A percentile compares a stretch with the other conserved stretches of the same genome.
These are phyloP conservation scores for Teleogryllus oceanicus DNA, from an alignment of 2,888 invertebrate genomes.

Conservation along the genomic window DNA sequence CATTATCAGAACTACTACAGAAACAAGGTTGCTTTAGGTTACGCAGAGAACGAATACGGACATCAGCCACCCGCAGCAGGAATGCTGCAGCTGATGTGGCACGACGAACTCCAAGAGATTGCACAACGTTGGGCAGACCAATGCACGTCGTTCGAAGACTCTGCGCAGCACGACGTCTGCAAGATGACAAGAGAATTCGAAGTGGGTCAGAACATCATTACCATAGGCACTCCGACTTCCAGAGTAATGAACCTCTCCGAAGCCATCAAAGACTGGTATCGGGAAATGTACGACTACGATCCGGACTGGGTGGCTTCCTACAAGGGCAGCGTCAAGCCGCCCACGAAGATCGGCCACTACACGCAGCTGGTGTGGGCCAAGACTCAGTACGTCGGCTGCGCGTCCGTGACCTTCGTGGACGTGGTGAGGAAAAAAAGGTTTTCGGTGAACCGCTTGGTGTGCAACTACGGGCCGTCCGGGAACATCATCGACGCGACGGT, in stretches of 20 bases:
- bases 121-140: slow-evolving; percentile 10
- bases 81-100: neutral
- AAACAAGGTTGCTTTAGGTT: neutral
- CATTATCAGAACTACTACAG: neutral
- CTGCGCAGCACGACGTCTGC: neutral
- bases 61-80: neutral
- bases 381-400: slow-evolving; percentile 20
- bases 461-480: neutral
- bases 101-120: neutral
- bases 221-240: neutral
- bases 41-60: neutral
- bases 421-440: neutral
- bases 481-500: neutral
- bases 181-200: neutral
- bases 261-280: neutral
- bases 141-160: neutral
- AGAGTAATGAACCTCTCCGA: neutral
- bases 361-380: slow-evolving; percentile 24
- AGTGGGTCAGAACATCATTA: neutral
- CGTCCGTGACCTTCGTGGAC: neutral
- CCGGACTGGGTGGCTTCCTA: neutral
- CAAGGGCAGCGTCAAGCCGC: neutral
- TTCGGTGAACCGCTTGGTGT: neutral
- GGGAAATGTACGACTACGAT: neutral
- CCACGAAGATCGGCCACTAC: neutral